A percentile compares a stretch with the other conserved stretches of the same genome.
Evolutionary conservation across 1,140 invertebrate species (phyloP).

Genomic region (Drosophila quadrilineata): DNA sequence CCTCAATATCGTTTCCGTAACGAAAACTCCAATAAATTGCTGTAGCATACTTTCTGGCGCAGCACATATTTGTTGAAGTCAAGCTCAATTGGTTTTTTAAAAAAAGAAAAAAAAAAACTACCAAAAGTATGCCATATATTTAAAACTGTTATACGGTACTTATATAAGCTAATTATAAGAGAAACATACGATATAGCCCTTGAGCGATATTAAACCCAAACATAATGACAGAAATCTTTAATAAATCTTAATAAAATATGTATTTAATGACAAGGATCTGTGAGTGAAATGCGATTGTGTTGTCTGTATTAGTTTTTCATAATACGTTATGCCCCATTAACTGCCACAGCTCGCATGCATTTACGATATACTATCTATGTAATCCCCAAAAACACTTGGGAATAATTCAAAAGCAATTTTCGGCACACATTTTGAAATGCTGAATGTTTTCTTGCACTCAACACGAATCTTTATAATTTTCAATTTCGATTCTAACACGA

Average conservation of each 20-base stretch:
- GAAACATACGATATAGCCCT: neutral
- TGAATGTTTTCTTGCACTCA: slow-evolving; percentile 25
- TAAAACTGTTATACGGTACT: neutral
- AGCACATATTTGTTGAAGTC: neutral
- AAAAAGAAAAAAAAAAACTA: too few species aligned
- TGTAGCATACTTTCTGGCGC: neutral
- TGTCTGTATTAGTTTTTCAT: slow-evolving; percentile 13
- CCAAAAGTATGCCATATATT: slow-evolving; percentile 4
- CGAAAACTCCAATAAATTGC: neutral
- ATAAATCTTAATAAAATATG: slow-evolving; percentile 5
- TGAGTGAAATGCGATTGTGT: neutral
- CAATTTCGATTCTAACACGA: slow-evolving; percentile 33
- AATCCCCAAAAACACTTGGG: neutral
- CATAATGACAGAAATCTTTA: neutral
- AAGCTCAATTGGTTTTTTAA: neutral
- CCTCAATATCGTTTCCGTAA: too few species aligned
- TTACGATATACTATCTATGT: too few species aligned
- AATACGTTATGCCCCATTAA: neutral
- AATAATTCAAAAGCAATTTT: slow-evolving; percentile 7
- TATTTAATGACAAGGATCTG: neutral
- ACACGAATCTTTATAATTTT: neutral
- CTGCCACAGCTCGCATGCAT: slow-evolving; percentile 22
- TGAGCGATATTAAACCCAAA: neutral
- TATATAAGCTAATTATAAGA: neutral
- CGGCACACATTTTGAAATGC: slow-evolving; percentile 12